Base-by-base conservation (phyloP, 2,888 invertebrate genomes). In the Desoria tigrina region DNA sequence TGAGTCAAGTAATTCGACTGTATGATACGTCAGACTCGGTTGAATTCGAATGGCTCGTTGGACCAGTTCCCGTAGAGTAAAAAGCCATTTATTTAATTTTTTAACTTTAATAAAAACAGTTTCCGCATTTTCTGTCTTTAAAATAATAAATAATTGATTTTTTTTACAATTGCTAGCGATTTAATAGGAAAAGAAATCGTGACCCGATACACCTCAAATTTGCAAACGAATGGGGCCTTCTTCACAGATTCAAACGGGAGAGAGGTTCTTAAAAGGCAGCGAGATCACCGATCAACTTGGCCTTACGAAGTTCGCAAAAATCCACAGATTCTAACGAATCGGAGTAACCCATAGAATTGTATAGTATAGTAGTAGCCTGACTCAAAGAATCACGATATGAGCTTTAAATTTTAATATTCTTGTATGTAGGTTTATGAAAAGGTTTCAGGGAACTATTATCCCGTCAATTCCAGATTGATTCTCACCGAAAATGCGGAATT, bases 231-330 rank as follows among this genome's bases (percentile, higher is more conserved):
- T 0, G 85, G 85, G 0, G 82, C 82, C 0, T 97, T 97, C 79
- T 94, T 87, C 78, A 98, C 97, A 0, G 98, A 99, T 79, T 89
- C 94, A 0, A 99, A 97, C 79, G 97, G 96, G 0, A 83, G 97
- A 16, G 92, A 95, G 79, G 86, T 90, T 79, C 77, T 95, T 26
- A 85, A 87, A 77, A 83, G 96, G 28, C 83, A 83, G 9, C 79
- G 87, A 27, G 83, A 90, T 77, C 82, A 83, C 65, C 82, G 94
- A 16, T 88, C 90, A 0, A 88, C 92, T 0, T 97, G 89, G 87
- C 78, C 82, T 71, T 81, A 76, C 50, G 62, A 65, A 59, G 72
- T 66, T 49, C 63, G 59, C 28, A 9, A 26, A 18, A 39, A 51
- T 23, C 45, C 14, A 27, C 11, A 54, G 54, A n/a, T 14, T 39